phyloP scores from a whole-genome alignment of 2,797 vertebrate species.

The Poecilia wingei region DNA sequence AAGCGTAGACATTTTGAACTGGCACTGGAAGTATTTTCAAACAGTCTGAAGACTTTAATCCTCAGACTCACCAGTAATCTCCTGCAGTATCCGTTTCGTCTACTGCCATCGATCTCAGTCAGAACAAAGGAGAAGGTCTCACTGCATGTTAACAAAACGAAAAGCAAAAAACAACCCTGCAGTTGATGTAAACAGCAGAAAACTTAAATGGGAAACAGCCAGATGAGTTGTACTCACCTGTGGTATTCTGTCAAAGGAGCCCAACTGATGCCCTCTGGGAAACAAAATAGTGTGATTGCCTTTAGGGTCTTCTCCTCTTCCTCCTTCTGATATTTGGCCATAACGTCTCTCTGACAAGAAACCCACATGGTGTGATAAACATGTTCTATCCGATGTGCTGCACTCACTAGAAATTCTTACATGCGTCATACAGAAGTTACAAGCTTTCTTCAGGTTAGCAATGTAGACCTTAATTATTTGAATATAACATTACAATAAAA shows the following conservation, averaged over 20 bases:
- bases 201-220: not conserved
- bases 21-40: not conserved
- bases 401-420: not conserved
- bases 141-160: constrained; percentile 64
- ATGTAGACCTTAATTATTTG: not conserved
- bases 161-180: not conserved
- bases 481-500: not conserved
- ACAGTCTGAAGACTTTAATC: not conserved
- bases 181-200: not conserved
- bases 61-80: constrained; percentile 87
- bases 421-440: not conserved
- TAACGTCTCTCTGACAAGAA: constrained; percentile 83
- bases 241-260: constrained; percentile 85
- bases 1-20: not conserved
- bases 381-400: not conserved
- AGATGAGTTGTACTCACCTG: constrained; percentile 78
- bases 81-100: constrained; percentile 95
- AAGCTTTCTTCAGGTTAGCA: not conserved
- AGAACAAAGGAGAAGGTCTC: constrained; percentile 97
- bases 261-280: constrained; percentile 92
- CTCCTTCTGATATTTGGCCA: constrained; percentile 89
- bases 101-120: constrained; percentile 92
- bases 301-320: constrained; percentile 90
- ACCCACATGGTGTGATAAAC: not conserved
- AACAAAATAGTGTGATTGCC: constrained; percentile 95